Evolutionary conservation across 2,888 invertebrate species (phyloP).

Genomic region (Orthonevra nobilis): DNA sequence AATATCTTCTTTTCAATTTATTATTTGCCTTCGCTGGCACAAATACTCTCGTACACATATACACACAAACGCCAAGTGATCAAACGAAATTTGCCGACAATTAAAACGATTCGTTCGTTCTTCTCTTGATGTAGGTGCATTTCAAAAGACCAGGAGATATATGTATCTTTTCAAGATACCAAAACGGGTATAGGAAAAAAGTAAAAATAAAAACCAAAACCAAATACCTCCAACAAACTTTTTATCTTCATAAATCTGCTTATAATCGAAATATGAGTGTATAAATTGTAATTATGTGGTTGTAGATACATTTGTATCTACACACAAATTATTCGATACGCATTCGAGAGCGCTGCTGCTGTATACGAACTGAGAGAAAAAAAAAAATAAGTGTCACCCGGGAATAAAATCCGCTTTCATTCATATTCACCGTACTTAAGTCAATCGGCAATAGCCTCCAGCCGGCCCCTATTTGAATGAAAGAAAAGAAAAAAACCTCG

Average conservation of each 20-base stretch:
- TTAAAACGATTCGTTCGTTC: constrained; percentile 24
- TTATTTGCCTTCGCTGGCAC: constrained; percentile 37
- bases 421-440: constrained; percentile 4
- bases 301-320: constrained; percentile 41
- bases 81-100: constrained; percentile 52
- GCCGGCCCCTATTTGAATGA: neutral
- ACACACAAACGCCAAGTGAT: constrained; percentile 20
- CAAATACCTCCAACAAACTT: constrained; percentile 23
- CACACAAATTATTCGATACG: constrained; percentile 20
- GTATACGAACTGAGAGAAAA: neutral
- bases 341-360: constrained; percentile 8
- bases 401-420: constrained; percentile 40
- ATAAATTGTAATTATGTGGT: constrained; percentile 51
- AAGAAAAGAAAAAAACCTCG: constrained; percentile 10
- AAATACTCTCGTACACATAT: constrained; percentile 11
- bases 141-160: constrained; percentile 27
- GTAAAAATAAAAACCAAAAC: neutral
- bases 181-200: neutral
- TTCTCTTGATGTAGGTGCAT: constrained; percentile 5
- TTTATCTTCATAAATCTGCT: constrained; percentile 50
- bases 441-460: neutral
- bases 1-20: constrained; percentile 59
- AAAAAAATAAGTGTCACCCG: constrained; percentile 37
- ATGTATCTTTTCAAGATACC: constrained; percentile 8
- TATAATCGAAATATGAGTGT: constrained; percentile 64